Conservation (phyloP, 2,797 vertebrate genomes). For the Sorex maritimensis region DNA sequence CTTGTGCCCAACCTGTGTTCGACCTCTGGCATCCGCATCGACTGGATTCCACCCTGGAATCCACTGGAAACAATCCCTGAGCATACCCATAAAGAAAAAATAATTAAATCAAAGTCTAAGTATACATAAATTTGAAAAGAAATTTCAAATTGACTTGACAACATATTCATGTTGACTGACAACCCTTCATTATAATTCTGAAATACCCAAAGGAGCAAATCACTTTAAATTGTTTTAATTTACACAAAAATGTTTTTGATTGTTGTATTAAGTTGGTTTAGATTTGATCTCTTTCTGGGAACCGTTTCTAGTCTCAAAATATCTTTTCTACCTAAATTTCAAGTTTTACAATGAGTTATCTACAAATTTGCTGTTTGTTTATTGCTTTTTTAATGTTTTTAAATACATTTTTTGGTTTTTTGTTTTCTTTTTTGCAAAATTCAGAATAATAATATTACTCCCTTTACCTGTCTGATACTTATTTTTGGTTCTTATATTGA, state of each 20-base stretch:
- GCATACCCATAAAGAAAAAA: too few species aligned
- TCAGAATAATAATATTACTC: neutral
- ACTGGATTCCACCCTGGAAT: too few species aligned
- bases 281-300: neutral
- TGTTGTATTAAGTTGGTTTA: neutral
- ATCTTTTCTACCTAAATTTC: neutral
- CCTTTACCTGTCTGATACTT: neutral
- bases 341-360: neutral
- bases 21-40: too few species aligned
- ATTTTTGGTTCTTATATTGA: slow-evolving; percentile 45
- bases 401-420: neutral
- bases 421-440: neutral
- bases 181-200: neutral
- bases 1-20: too few species aligned
- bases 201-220: neutral
- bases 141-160: neutral
- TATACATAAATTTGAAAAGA: too few species aligned
- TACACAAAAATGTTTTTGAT: neutral
- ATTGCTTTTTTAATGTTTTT: neutral
- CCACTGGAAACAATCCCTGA: too few species aligned
- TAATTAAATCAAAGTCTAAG: too few species aligned
- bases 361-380: neutral
- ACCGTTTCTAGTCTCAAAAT: neutral
- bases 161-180: neutral
- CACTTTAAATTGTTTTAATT: slow-evolving; percentile 23